A percentile compares a stretch with the other conserved stretches of the same genome.
Evolutionary conservation across 2,113 vertebrate species (phyloP).

Genomic region (Sphaerodactylus townsendi): DNA sequence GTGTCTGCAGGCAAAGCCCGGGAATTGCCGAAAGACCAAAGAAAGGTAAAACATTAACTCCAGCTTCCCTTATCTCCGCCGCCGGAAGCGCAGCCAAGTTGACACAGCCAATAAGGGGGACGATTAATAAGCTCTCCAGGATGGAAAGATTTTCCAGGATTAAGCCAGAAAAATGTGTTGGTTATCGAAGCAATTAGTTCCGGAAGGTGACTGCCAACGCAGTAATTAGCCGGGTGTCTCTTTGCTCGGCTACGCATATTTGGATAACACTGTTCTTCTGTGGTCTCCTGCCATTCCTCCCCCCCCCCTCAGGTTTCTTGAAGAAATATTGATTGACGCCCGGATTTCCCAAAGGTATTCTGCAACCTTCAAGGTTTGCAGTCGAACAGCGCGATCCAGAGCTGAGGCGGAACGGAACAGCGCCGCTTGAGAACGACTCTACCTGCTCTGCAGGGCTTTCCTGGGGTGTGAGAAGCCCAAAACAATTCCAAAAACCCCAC

Average conservation of each 20-base stretch:
- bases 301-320: background rate
- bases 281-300: background rate
- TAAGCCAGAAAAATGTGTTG: background rate
- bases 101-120: background rate
- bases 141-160: conserved; percentile 14
- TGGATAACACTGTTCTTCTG: background rate
- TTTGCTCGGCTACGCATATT: background rate
- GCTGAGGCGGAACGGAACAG: no score
- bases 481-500: no score
- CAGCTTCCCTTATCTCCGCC: background rate
- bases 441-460: no score
- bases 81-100: background rate
- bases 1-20: no score
- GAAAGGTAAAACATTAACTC: conserved; percentile 6
- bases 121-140: background rate
- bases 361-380: no score
- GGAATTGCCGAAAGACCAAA: background rate
- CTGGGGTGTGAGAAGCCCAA: no score
- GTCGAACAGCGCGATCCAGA: no score
- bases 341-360: background rate
- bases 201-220: background rate
- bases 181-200: conserved; percentile 7
- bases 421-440: no score
- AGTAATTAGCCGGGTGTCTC: background rate
- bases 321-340: background rate